Conservation (phyloP, 2,113 vertebrate genomes). For the Crotophaga sulcirostris region DNA sequence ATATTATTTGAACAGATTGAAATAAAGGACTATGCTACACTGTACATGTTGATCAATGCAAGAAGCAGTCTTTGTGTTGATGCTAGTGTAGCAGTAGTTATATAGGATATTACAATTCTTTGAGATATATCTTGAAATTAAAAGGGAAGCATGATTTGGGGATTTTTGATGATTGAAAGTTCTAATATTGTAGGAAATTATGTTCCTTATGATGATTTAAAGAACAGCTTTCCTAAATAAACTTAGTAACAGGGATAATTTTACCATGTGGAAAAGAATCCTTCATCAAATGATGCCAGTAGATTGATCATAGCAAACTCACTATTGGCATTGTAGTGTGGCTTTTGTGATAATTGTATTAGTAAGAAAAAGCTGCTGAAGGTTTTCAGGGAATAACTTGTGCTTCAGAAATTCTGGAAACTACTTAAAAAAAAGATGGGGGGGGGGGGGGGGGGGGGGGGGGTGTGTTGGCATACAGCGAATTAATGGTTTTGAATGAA, state of each 20-base stretch:
- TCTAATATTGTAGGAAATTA: neutral
- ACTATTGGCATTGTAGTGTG: neutral
- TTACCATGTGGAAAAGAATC: neutral
- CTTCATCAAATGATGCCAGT: neutral
- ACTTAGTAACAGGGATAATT: neutral
- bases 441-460: too few species aligned
- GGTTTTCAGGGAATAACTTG: neutral
- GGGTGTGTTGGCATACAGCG: too few species aligned
- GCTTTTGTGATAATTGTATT: neutral
- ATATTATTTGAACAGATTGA: slow-evolving; percentile 25
- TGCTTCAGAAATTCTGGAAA: neutral
- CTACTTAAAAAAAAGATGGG: neutral
- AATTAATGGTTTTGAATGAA: neutral
- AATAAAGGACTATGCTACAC: neutral
- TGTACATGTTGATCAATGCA: neutral
- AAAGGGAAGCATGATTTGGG: neutral
- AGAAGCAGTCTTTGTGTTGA: neutral
- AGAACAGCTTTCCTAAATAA: neutral
- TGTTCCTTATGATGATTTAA: neutral
- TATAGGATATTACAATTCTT: neutral
- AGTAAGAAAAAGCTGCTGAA: neutral
- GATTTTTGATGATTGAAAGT: neutral
- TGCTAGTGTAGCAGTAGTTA: neutral
- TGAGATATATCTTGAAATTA: neutral
- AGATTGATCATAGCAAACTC: neutral